phyloP scores from a whole-genome alignment of 92 coral and sea anemone genomes.

The Pocillopora meandrina region DNA sequence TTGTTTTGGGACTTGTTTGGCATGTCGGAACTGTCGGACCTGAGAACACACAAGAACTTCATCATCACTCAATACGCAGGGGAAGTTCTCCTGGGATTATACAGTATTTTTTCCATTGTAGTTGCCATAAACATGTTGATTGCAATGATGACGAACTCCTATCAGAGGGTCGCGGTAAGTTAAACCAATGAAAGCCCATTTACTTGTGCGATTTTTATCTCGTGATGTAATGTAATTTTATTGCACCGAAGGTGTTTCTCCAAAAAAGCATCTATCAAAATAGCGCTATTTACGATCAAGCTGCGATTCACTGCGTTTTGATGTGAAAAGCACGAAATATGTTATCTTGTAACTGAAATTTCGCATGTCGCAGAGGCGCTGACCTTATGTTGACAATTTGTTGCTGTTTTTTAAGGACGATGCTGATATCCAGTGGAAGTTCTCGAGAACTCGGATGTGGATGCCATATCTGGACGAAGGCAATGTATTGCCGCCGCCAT shows the following conservation, averaged over 20 bases:
- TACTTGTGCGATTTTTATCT: background rate
- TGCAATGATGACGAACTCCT: constrained; percentile 96
- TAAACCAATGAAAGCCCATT: background rate
- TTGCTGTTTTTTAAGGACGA: constrained; percentile 57
- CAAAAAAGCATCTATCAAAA: too few species aligned
- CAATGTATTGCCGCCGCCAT: constrained; percentile 82
- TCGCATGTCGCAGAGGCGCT: too few species aligned
- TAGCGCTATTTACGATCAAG: too few species aligned
- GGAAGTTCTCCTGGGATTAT: constrained; percentile 80
- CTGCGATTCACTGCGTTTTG: too few species aligned
- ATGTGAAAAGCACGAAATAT: too few species aligned
- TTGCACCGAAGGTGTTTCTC: too few species aligned
- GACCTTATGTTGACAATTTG: too few species aligned
- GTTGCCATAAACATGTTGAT: constrained; percentile 94
- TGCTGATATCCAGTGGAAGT: constrained; percentile 91
- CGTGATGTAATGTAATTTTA: too few species aligned
- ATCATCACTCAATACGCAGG: constrained; percentile 84
- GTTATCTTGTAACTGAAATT: too few species aligned
- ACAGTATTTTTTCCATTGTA: constrained; percentile 73
- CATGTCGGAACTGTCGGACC: constrained; percentile 65
- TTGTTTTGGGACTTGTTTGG: constrained; percentile 96
- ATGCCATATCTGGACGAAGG: constrained; percentile 85
- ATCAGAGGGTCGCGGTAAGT: constrained; percentile 80
- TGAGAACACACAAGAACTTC: constrained; percentile 56
- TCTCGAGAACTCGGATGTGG: constrained; percentile 93